These are phyloP conservation scores for Drosophila punjabiensis DNA, from an alignment of 1,140 invertebrate genomes.

Conservation along the genomic window DNA sequence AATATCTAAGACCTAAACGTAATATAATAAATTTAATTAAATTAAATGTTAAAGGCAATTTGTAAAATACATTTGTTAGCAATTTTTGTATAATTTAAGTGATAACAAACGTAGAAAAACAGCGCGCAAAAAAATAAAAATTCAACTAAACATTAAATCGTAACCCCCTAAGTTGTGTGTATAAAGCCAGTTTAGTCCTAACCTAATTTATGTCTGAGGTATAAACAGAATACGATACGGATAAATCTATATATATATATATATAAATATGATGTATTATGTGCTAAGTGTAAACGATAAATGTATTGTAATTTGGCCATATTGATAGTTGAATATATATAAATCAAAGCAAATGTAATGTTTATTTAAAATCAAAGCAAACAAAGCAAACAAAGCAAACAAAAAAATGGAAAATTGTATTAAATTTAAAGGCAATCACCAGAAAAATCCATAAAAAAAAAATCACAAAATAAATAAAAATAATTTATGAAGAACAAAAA, in stretches of 20 bases:
- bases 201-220: conserved; percentile 76
- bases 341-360: conserved; percentile 62
- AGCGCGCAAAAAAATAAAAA: conserved; percentile 14
- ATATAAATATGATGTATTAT: conserved; percentile 64
- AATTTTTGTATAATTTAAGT: conserved; percentile 64
- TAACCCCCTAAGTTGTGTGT: conserved; percentile 72
- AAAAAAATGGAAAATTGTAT: conserved; percentile 66
- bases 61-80: conserved; percentile 74
- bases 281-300: conserved; percentile 75
- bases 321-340: conserved; percentile 85
- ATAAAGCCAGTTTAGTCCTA: conserved; percentile 71
- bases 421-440: conserved; percentile 84
- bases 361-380: conserved; percentile 61
- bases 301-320: conserved; percentile 85
- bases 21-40: conserved; percentile 67
- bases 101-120: conserved; percentile 26
- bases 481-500: conserved; percentile 83
- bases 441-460: conserved; percentile 73
- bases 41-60: conserved; percentile 82
- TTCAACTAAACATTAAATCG: conserved; percentile 25
- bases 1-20: conserved; percentile 37
- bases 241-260: conserved; percentile 33
- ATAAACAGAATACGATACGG: conserved; percentile 59
- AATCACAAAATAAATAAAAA: conserved; percentile 80
- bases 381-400: conserved; percentile 13